A percentile compares a stretch with the other conserved stretches of the same genome.
Conservation (phyloP, 1,140 invertebrate species). For the Drosophila paulistorum region DNA sequence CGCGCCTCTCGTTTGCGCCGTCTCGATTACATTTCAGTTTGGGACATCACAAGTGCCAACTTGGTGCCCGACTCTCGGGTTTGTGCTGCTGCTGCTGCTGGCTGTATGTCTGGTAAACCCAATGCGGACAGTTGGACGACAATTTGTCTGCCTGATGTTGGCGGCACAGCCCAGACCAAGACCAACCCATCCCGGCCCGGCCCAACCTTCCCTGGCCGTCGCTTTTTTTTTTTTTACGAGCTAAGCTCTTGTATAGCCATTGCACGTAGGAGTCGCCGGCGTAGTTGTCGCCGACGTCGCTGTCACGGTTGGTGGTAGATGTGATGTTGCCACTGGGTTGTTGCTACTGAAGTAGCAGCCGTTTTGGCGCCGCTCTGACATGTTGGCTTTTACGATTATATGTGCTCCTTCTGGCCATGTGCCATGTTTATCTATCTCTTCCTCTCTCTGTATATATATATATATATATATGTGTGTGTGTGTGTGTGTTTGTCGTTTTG, state of each 20-base stretch:
- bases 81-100: constrained; percentile 20
- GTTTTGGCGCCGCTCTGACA: constrained; percentile 56
- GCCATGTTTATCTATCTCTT: too few species aligned
- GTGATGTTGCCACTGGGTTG: constrained; percentile 22
- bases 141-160: constrained; percentile 68
- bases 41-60: constrained; percentile 65
- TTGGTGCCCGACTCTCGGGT: constrained; percentile 16
- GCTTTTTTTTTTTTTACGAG: constrained; percentile 71
- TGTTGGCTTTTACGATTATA: constrained; percentile 64
- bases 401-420: constrained; percentile 18
- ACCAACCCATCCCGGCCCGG: constrained; percentile 6
- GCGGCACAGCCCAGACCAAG: constrained; percentile 26
- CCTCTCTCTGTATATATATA: neutral
- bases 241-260: constrained; percentile 68
- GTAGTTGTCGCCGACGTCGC: constrained; percentile 36
- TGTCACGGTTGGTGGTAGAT: constrained; percentile 73
- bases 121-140: constrained; percentile 70
- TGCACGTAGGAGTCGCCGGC: constrained; percentile 71
- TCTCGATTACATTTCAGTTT: constrained; percentile 69
- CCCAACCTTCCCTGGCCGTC: constrained; percentile 26
- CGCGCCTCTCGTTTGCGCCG: constrained; percentile 33
- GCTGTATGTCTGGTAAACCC: constrained; percentile 41
- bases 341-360: constrained; percentile 65
- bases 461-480: neutral
- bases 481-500: constrained; percentile 43